Base-by-base conservation (phyloP, 2,888 invertebrate genomes). In the Alloplasta piceator region DNA sequence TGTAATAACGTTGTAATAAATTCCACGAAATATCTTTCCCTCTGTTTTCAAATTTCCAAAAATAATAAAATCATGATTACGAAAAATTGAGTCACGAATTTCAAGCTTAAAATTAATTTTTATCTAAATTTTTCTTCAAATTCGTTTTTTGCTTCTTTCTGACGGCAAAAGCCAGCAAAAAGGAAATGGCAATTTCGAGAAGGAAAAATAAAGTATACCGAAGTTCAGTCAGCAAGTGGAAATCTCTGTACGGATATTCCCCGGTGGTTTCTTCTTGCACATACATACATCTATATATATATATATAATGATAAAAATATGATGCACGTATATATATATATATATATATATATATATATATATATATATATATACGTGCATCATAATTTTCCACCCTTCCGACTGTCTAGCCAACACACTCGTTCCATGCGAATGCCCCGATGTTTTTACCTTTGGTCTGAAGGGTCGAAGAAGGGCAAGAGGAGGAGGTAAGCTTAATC, bases 201-300 rank as follows among this genome's bases (percentile, higher is more conserved):
- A 26, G 16, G 16, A 70, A 70, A 70, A 58, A 72, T 39, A 72
- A 36, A 39, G 46, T 14, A 36, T 6, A 43, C 36, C 14, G 41
- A 63, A 50, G 38, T 72, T 58, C 38, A 52, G 61, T 48, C 16
- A 50, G 77, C 70, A 63, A 78, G 71, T 83, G 68, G 52, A 73
- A 78, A 81, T 78, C 75, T 78, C 70, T 75, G 74, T 60, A 66
- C 9, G 66, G 61, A 81, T 77, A 81, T 81, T 78, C 82, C 82
- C 83, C 56, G 39, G 84, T 75, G 82, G 71, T 74, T 83, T 80
- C 74, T 58, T 26, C 26, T 26, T 26, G 26, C 26, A 26, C 26
- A 26, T 79, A 71, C 46, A 14, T 3, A n/a, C n/a, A n/a, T n/a
- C n/a, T n/a, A n/a, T n/a, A n/a, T n/a, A n/a, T n/a, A n/a, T n/a